Percentiles rank a stretch among this genome's conserved stretches.
These are phyloP conservation scores for Mus spicilegus DNA, from an alignment of 2,113 vertebrate genomes.

Conservation along the genomic window DNA sequence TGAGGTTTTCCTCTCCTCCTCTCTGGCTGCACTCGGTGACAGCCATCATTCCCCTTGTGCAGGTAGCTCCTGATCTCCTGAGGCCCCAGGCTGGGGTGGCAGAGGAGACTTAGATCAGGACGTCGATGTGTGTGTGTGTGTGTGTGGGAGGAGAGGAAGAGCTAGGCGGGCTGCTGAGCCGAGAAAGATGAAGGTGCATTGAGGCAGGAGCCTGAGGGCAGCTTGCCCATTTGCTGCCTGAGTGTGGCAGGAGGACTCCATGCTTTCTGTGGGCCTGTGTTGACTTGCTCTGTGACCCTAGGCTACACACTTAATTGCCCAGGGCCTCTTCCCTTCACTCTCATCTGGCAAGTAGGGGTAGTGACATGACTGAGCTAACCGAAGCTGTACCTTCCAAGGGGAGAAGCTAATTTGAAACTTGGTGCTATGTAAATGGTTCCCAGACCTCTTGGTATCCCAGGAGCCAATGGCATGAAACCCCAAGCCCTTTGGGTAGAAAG, in stretches of 20 bases:
- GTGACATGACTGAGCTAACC: not conserved
- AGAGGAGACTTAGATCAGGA: constrained; percentile 68
- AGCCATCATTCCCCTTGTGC: constrained; percentile 26
- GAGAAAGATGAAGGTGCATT: constrained; percentile 30
- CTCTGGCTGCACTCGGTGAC: constrained; percentile 42
- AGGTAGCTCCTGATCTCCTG: constrained; percentile 61
- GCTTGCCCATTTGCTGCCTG: constrained; percentile 54
- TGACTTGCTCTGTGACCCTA: constrained; percentile 70
- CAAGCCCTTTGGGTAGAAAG: not conserved
- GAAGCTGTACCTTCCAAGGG: not conserved
- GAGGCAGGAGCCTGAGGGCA: constrained; percentile 58
- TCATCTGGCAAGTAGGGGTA: constrained; percentile 45
- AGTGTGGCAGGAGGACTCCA: not conserved
- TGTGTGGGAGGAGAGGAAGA: constrained; percentile 39
- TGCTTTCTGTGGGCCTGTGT: constrained; percentile 16
- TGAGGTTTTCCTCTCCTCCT: not conserved
- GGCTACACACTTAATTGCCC: constrained; percentile 72
- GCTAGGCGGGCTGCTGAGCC: constrained; percentile 31
- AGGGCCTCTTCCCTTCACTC: constrained; percentile 33
- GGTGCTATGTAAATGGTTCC: not conserved
- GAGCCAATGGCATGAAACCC: too few species aligned
- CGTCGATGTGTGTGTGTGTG: constrained; percentile 25
- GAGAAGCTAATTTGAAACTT: not conserved
- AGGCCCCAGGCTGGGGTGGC: constrained; percentile 61
- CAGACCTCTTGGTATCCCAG: rapidly evolving